phyloP scores from a whole-genome alignment of 2,113 vertebrate genomes.

The Protobothrops flavoviridis region DNA sequence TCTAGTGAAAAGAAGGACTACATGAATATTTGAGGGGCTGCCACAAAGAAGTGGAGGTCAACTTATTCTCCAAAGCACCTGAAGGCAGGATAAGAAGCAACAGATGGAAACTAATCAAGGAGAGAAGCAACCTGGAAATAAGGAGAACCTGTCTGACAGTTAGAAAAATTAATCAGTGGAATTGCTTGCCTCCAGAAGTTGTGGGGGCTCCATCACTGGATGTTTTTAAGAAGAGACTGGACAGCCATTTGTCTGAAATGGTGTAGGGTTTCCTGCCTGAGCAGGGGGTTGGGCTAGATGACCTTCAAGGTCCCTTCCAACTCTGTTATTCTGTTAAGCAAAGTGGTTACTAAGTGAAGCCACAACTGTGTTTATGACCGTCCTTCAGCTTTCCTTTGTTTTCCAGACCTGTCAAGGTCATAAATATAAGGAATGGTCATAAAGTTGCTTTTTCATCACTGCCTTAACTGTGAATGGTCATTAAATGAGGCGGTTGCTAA shows the following conservation, averaged over 20 bases:
- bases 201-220: too few species aligned
- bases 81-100: too few species aligned
- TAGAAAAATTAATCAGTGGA: too few species aligned
- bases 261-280: neutral
- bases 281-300: neutral
- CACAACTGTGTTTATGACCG: neutral
- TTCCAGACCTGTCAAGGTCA: neutral
- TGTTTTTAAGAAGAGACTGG: neutral
- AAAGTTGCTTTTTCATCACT: neutral
- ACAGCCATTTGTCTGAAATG: neutral
- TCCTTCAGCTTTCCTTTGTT: neutral
- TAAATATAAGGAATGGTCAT: neutral
- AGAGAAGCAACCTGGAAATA: too few species aligned
- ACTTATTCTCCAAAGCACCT: too few species aligned
- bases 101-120: too few species aligned
- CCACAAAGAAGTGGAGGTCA: too few species aligned
- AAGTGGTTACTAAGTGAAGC: neutral
- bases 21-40: too few species aligned
- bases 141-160: too few species aligned
- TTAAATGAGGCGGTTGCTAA: neutral
- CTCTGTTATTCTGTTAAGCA: neutral
- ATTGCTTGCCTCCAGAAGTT: too few species aligned
- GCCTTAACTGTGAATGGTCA: neutral
- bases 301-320: neutral
- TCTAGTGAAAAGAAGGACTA: too few species aligned